These are phyloP conservation scores for Diorhabda carinulata DNA, from an alignment of 1,140 invertebrate species.

Conservation along the genomic window DNA sequence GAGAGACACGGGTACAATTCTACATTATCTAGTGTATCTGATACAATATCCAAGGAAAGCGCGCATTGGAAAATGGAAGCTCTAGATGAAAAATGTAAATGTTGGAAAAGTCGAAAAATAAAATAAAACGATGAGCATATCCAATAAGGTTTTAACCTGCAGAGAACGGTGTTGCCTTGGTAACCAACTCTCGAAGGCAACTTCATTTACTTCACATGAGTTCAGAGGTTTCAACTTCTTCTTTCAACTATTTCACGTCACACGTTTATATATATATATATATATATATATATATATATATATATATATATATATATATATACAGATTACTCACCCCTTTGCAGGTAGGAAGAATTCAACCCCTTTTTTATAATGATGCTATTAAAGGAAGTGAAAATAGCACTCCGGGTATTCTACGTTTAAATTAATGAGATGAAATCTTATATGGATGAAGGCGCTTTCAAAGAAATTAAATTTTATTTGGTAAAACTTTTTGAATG, in stretches of 20 bases:
- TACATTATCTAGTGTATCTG: slow-evolving; percentile 19
- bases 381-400: slow-evolving; percentile 15
- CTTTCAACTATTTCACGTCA: not conserved
- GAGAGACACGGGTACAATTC: slow-evolving; percentile 3
- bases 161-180: slow-evolving; percentile 42
- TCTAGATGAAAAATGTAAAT: slow-evolving; percentile 43
- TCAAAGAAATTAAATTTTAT: not conserved
- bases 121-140: slow-evolving; percentile 47
- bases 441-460: slow-evolving; percentile 5
- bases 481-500: no score
- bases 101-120: slow-evolving; percentile 41
- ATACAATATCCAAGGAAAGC: slow-evolving; percentile 31
- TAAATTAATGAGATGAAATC: slow-evolving; percentile 14
- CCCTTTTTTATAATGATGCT: slow-evolving; percentile 11
- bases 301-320: not conserved
- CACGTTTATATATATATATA: slow-evolving; percentile 1
- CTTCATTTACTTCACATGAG: slow-evolving; percentile 36
- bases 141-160: slow-evolving; percentile 47
- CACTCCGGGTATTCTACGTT: slow-evolving; percentile 4
- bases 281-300: not conserved
- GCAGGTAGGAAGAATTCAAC: slow-evolving; percentile 13
- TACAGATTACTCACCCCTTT: slow-evolving; percentile 11
- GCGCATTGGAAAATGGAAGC: slow-evolving; percentile 40
- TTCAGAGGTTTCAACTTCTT: slow-evolving; percentile 11
- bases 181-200: slow-evolving; percentile 35